A percentile compares a stretch with the other conserved stretches of the same genome.
Evolutionary conservation across 2,797 vertebrate genomes (phyloP).

Genomic region (Lepidocolaptes lacrymiger): DNA sequence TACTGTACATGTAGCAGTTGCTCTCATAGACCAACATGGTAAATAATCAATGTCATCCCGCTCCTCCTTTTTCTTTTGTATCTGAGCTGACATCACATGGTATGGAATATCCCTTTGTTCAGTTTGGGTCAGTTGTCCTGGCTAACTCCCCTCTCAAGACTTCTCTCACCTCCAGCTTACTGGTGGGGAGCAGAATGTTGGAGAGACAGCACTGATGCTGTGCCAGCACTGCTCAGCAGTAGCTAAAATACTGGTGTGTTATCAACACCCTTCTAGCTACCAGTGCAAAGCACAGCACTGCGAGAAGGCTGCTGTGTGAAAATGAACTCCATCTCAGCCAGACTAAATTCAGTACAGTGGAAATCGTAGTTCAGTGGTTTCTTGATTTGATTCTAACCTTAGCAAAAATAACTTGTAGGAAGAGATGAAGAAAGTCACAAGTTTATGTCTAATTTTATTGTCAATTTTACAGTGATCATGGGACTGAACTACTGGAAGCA

Average conservation of each 20-base stretch:
- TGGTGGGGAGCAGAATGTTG: background rate
- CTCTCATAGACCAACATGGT: background rate
- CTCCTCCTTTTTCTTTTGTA: background rate
- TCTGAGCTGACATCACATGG: background rate
- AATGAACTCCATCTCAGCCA: background rate
- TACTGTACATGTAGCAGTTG: background rate
- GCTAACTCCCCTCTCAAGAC: background rate
- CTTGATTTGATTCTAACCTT: background rate
- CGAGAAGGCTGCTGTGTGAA: background rate
- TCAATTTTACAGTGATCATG: background rate
- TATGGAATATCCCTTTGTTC: background rate
- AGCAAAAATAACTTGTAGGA: background rate
- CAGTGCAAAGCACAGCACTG: background rate
- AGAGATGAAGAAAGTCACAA: background rate
- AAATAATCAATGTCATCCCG: fast-evolving
- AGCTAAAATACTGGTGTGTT: background rate
- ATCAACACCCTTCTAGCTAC: no score
- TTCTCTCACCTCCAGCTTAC: background rate
- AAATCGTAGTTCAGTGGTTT: background rate
- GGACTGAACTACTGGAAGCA: background rate
- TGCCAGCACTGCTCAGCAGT: fast-evolving
- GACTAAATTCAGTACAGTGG: background rate
- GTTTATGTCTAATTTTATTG: background rate
- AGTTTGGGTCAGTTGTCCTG: background rate
- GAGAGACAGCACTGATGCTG: fast-evolving